Base-by-base conservation (phyloP, 53 echinoderm and acorn worm species). In the Echinarachnius parma region DNA sequence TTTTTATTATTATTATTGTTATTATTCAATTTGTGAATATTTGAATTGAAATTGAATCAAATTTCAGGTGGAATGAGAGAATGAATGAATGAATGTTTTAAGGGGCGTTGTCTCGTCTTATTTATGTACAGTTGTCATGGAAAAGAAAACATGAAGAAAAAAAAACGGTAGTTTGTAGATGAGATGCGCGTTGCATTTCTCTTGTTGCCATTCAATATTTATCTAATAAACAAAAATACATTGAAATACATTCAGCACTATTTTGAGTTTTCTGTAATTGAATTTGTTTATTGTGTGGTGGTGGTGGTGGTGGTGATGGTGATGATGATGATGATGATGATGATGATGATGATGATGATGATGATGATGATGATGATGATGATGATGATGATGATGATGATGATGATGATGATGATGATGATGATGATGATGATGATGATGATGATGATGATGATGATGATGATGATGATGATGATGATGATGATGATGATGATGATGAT, bases 191-290 rank as follows among this genome's bases (percentile, higher is more conserved):
- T 29, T 68, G 68, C 68, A 29, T 68, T 49, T 68, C 68, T 68
- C 52, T 48, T 68, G 62, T 62, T 53, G 78, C 63, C 78, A 77
- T 77, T 77, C 78, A 77, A 77, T 77, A 77, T 77, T 77, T 77
- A 77, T 77, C 78, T 77, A 77, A 77, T 77, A 77, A 77, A 76
- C 68, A 52, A 68, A 68, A 68, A 68, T 68, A 68, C 68, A 50
- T 68, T 68, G 68, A 68, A 68, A 65, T 26, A 10, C 20, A 48
- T 45, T 46, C 15, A n/a, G n/a, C n/a, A n/a, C n/a, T n/a, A n/a
- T n/a, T n/a, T n/a, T n/a, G n/a, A n/a, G 16, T 16, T 13, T 44
- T 10, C 45, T 13, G 16, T 13, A 10, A 44, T 1, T 0, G 45
- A 44, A 44, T 16, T 16, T 44, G 16, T 10, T 13, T 44, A 10